Conservation (phyloP, 1,140 invertebrate genomes). For the Trichogramma pretiosum region DNA sequence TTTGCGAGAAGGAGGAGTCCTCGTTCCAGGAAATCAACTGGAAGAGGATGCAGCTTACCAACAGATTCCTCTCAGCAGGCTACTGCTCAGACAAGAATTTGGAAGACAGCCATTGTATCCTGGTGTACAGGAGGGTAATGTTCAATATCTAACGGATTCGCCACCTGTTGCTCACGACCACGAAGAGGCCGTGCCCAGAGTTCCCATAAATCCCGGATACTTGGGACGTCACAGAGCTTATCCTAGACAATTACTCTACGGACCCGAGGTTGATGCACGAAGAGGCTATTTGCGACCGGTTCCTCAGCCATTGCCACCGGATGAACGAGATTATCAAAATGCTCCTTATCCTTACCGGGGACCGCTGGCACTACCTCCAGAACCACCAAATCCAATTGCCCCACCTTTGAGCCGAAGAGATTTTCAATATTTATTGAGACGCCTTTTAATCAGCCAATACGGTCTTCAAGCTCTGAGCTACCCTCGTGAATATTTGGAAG, state of each 20-base stretch:
- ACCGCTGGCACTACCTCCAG: conserved; percentile 33
- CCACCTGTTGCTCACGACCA: conserved; percentile 24
- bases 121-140: conserved; percentile 32
- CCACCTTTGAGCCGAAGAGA: conserved; percentile 38
- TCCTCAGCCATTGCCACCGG: conserved; percentile 20
- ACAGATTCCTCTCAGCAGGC: conserved; percentile 28
- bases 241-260: conserved; percentile 28
- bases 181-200: conserved; percentile 25
- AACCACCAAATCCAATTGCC: conserved; percentile 37
- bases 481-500: conserved; percentile 38
- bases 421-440: conserved; percentile 36
- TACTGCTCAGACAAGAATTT: conserved; percentile 27
- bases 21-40: conserved; percentile 24
- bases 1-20: conserved; percentile 28
- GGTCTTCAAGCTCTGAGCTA: conserved; percentile 37
- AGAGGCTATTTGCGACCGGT: conserved; percentile 21
- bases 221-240: conserved; percentile 24
- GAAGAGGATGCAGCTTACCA: conserved; percentile 33
- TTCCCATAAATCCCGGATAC: conserved; percentile 24
- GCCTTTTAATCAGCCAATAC: conserved; percentile 38
- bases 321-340: conserved; percentile 34
- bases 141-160: conserved; percentile 36
- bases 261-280: conserved; percentile 26
- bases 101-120: conserved; percentile 26
- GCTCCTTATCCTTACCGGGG: conserved; percentile 33